Evolutionary conservation across 2,797 vertebrate species (phyloP).

Genomic region (Phoebastria nigripes): DNA sequence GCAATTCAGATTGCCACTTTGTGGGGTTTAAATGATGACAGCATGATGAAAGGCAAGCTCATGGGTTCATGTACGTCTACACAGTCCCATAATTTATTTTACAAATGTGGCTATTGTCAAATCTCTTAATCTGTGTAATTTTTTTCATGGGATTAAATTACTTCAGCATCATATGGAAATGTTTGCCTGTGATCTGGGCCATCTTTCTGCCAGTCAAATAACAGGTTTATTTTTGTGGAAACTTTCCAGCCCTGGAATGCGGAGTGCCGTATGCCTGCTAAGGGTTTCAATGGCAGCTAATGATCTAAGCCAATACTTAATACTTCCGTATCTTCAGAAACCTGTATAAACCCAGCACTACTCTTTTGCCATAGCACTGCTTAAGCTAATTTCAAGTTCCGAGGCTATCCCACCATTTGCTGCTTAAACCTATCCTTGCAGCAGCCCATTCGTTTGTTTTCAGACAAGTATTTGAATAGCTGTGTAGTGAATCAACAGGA

Average conservation of each 20-base stretch:
- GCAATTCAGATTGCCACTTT: not conserved
- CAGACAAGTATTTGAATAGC: not conserved
- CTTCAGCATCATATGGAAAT: not conserved
- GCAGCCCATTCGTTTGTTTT: not conserved
- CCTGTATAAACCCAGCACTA: not conserved
- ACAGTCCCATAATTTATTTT: not conserved
- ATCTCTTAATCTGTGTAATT: not conserved
- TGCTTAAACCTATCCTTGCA: not conserved
- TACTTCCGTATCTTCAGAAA: not conserved
- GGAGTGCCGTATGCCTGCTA: not conserved
- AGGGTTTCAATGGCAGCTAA: not conserved
- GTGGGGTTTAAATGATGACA: not conserved
- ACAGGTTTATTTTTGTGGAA: not conserved
- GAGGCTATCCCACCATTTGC: not conserved
- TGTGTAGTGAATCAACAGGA: not conserved
- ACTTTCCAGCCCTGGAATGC: not conserved
- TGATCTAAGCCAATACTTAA: not conserved
- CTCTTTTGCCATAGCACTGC: not conserved
- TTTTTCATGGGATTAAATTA: not conserved
- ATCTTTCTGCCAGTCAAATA: not conserved
- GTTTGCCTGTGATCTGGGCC: not conserved
- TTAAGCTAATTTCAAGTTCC: not conserved
- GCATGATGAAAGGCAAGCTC: not conserved
- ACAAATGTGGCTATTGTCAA: not conserved
- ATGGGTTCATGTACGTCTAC: not conserved